These are phyloP conservation scores for Lichenostomus cassidix DNA, from an alignment of 2,113 vertebrate species.

Conservation along the genomic window DNA sequence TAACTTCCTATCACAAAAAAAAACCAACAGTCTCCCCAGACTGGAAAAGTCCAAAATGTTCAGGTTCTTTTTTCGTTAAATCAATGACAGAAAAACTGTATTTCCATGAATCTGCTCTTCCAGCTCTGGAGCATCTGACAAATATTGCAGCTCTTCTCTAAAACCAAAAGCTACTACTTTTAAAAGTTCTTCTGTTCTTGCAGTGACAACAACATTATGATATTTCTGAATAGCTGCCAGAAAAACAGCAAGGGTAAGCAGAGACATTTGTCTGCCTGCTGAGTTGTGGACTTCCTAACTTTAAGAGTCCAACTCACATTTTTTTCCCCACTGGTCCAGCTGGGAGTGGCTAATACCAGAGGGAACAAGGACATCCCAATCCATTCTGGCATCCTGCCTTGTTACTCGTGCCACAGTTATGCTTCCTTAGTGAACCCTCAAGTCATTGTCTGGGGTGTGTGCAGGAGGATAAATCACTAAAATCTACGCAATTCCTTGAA, in stretches of 20 bases:
- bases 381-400: not conserved
- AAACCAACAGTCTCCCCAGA: no score
- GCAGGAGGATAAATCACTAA: not conserved
- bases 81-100: no score
- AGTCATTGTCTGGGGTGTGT: not conserved
- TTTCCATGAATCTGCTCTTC: no score
- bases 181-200: no score
- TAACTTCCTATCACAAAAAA: not conserved
- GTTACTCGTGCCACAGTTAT: not conserved
- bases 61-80: no score
- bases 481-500: not conserved
- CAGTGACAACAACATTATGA: no score
- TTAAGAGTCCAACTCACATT: conserved; percentile 20
- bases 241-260: not conserved
- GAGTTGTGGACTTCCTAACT: conserved; percentile 37
- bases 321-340: conserved; percentile 33
- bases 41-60: no score
- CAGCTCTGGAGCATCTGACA: no score
- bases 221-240: no score
- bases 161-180: no score
- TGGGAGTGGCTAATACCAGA: conserved; percentile 61
- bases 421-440: not conserved
- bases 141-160: no score
- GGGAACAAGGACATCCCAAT: conserved; percentile 12
- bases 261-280: not conserved